Evolutionary conservation across 1,140 invertebrate species (phyloP).

Genomic region (Harpegnathos saltator): DNA sequence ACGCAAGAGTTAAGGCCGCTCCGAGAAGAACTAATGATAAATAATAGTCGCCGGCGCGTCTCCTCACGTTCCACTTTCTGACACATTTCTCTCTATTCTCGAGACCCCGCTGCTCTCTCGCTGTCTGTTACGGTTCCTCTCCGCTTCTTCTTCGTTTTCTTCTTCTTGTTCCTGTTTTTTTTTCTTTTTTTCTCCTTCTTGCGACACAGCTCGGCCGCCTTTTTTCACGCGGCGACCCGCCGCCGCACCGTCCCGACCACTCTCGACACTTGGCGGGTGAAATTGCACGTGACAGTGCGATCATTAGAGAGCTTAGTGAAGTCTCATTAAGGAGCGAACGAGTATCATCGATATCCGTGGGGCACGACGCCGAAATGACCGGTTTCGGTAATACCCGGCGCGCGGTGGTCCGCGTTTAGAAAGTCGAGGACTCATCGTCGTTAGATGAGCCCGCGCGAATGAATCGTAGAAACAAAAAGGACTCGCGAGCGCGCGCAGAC

Average conservation of each 20-base stretch:
- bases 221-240: too few relatives aligned
- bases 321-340: slow-evolving; percentile 70
- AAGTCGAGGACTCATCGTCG: slow-evolving; percentile 69
- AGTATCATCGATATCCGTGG: slow-evolving; percentile 62
- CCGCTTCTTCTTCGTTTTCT: too few relatives aligned
- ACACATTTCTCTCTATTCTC: slow-evolving; percentile 28
- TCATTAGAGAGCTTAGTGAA: slow-evolving; percentile 67
- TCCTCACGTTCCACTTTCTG: slow-evolving; percentile 22
- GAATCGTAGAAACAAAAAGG: slow-evolving; percentile 67
- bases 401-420: slow-evolving; percentile 67
- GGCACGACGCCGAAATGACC: slow-evolving; percentile 68
- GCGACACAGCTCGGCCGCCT: too few relatives aligned
- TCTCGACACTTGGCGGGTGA: slow-evolving; percentile 16
- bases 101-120: not conserved
- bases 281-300: slow-evolving; percentile 57
- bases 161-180: not conserved
- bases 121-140: not conserved
- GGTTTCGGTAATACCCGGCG: slow-evolving; percentile 67
- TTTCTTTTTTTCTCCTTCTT: not conserved
- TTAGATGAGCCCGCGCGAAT: slow-evolving; percentile 34
- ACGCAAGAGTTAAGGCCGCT: slow-evolving; percentile 20
- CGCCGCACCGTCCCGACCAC: slow-evolving; percentile 1
- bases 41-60: slow-evolving; percentile 29
- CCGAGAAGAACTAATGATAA: slow-evolving; percentile 43
- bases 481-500: slow-evolving; percentile 38